phyloP scores from a whole-genome alignment of 2,888 invertebrate genomes.

The Drosophila nigricruria region DNA sequence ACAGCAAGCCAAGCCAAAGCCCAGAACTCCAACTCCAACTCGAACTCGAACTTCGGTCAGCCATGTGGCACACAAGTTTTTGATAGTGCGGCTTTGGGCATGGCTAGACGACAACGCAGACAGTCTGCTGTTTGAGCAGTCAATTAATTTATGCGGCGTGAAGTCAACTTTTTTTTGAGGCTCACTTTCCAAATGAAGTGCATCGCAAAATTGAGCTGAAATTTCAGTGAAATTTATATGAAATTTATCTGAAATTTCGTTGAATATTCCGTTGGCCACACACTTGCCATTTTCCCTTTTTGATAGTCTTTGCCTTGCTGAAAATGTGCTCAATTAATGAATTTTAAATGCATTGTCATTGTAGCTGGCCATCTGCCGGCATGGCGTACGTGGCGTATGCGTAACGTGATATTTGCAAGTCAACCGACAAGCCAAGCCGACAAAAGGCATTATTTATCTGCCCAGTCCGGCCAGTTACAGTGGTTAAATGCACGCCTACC shows the following conservation, averaged over 20 bases:
- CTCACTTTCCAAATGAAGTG: constrained; percentile 6
- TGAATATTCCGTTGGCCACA: constrained; percentile 13
- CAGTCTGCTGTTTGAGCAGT: constrained; percentile 46
- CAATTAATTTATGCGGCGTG: constrained; percentile 74
- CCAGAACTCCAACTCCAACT: neutral
- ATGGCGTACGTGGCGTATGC: constrained; percentile 61
- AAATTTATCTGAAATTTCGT: constrained; percentile 10
- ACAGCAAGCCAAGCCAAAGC: neutral
- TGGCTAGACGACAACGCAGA: constrained; percentile 38
- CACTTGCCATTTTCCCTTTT: constrained; percentile 12
- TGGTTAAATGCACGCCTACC: constrained; percentile 4
- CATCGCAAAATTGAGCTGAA: constrained; percentile 31
- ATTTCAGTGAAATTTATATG: constrained; percentile 17
- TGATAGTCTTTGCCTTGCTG: constrained; percentile 20
- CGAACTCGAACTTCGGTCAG: constrained; percentile 16
- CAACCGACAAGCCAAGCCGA: constrained; percentile 53
- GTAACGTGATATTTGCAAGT: constrained; percentile 68
- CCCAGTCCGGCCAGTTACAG: constrained; percentile 16
- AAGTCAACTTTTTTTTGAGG: constrained; percentile 44
- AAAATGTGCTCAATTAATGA: constrained; percentile 74
- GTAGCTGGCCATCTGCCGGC: constrained; percentile 43
- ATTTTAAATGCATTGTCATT: constrained; percentile 75
- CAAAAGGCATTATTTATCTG: constrained; percentile 66
- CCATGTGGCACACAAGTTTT: constrained; percentile 59
- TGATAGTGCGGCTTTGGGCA: constrained; percentile 59